Evolutionary conservation across 2,888 invertebrate species (phyloP).

Genomic region (Drosophila multiciliata): DNA sequence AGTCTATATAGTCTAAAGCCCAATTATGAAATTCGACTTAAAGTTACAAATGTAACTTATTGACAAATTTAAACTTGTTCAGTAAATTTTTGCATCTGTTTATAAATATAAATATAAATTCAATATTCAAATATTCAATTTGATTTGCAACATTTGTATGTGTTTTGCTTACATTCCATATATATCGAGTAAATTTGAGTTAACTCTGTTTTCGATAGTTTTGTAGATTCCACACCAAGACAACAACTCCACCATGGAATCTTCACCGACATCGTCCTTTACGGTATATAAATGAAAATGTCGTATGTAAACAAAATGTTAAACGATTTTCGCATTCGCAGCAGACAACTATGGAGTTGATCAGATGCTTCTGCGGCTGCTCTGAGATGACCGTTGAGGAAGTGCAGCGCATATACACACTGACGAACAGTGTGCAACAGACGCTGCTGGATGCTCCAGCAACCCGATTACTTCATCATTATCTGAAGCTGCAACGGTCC

Average conservation of each 20-base stretch:
- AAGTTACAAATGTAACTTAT: no score
- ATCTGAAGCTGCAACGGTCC: constrained; percentile 68
- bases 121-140: no score
- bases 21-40: neutral
- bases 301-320: constrained; percentile 13
- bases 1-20: neutral
- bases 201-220: no score
- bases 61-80: no score
- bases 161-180: no score
- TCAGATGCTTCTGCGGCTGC: constrained; percentile 84
- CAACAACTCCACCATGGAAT: constrained; percentile 41
- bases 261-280: constrained; percentile 44
- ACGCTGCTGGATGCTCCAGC: constrained; percentile 81
- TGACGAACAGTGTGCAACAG: constrained; percentile 74
- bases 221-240: no score
- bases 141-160: no score
- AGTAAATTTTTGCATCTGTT: no score
- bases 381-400: constrained; percentile 82
- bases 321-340: constrained; percentile 34
- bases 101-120: no score
- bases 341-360: constrained; percentile 68
- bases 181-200: no score
- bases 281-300: constrained; percentile 44
- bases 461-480: constrained; percentile 68
- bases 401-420: constrained; percentile 81